Conservation (phyloP, 2,888 invertebrate genomes). For the Cabera pusaria region DNA sequence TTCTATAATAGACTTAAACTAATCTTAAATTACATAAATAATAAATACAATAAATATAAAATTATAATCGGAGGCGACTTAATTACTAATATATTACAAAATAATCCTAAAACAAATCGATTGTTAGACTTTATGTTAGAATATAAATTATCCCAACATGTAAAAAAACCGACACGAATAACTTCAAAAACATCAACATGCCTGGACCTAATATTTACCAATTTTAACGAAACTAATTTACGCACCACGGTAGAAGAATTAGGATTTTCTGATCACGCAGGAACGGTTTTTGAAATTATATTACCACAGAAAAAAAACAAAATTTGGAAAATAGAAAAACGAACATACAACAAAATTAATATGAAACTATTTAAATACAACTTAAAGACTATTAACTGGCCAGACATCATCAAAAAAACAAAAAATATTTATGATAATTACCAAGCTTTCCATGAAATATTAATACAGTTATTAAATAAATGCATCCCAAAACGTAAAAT, state of each 20-base stretch:
- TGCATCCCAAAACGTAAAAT: slow-evolving; percentile 2
- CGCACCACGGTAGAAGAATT: background rate
- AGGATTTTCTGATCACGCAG: slow-evolving; percentile 1
- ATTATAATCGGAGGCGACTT: background rate
- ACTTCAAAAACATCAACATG: background rate
- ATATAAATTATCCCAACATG: background rate
- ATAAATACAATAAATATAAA: background rate
- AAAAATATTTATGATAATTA: background rate
- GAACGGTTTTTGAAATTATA: background rate
- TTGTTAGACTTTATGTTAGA: background rate
- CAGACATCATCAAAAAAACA: background rate
- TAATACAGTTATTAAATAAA: background rate
- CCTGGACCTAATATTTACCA: background rate
- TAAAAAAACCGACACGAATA: background rate
- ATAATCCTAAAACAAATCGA: background rate
- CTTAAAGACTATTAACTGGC: background rate
- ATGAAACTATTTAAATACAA: background rate
- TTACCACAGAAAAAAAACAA: background rate
- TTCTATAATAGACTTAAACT: background rate
- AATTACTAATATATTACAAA: slow-evolving; percentile 2
- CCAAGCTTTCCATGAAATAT: background rate
- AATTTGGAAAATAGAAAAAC: slow-evolving; percentile 1
- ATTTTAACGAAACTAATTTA: background rate
- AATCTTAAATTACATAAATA: background rate
- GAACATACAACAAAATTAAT: background rate